Evolutionary conservation across 2,113 vertebrate genomes (phyloP), one percentile per base, ranked within the genome.

Genomic region (Trematocara stigmaticum): DNA sequence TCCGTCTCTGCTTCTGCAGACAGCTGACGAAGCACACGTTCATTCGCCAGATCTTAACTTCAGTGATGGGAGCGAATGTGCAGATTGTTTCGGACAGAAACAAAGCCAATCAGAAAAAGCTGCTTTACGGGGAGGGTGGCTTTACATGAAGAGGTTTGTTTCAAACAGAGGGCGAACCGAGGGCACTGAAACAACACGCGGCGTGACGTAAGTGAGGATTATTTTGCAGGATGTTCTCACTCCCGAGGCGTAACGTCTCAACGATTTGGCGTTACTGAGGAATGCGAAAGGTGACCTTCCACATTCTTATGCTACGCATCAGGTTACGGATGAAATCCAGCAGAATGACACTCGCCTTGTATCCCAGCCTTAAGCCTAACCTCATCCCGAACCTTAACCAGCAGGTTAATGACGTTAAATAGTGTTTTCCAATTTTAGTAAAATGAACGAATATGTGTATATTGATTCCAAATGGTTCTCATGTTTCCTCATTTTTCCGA

Each of bases 251-350:
- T 18, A 18, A 59, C 5, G 6, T 59, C 56, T 10, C 56, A 10
- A 34, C 3, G 8, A 59, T 59, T 34, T 18, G 1, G 56, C 5
- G 15, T 59, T 59, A 4, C 29, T 34, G 29, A 61, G 0, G 57
- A 34, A 61, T 34, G 5, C 2, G 2, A 61, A 61, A 34, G 29
- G 15, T 34, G 57, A 4, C 29, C 2, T 61, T 61, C 8, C 29
- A 10, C 3, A 0, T 61, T 18, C 15, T 61, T 0, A 18, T 0
- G 3, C 3, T 2, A 34, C 29, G 8, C 15, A 34, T 59, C 57
- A 59, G 29, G 15, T 59, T 59, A 2, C 1, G 29, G 57, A 18
- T 59, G 29, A 34, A 10, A 18, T 59, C 56, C 56, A 59, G 29
- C 15, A 10, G 29, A 6, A 59, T 59, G 15, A 34, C 8, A 8